Conservation (phyloP, 64 coral and sea anemone species). For the Actinia equina region DNA sequence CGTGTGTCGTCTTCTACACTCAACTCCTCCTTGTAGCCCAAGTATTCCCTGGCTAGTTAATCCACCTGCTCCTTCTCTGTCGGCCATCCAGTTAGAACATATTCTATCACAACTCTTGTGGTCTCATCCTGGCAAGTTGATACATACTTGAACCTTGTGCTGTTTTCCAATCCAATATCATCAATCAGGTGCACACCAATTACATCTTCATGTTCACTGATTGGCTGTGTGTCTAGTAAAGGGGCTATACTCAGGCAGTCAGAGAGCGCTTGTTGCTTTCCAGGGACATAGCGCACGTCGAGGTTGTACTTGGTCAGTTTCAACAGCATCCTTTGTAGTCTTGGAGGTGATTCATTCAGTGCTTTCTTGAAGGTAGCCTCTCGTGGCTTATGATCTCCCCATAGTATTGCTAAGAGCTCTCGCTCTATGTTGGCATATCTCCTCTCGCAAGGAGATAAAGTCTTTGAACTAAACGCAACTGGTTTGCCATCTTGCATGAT, state of each 20-base stretch:
- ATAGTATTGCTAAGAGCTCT: too few species aligned
- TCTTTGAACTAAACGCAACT: too few species aligned
- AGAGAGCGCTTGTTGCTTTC: too few species aligned
- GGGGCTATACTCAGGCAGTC: not conserved
- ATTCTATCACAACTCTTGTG: slow-evolving; percentile 19
- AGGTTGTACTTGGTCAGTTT: too few species aligned
- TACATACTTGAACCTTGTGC: slow-evolving; percentile 9
- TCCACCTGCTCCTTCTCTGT: slow-evolving; percentile 31
- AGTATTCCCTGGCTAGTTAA: slow-evolving; percentile 62
- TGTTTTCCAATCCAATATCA: slow-evolving; percentile 19
- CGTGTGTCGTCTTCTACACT: slow-evolving; percentile 60
- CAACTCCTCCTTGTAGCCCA: slow-evolving; percentile 41
- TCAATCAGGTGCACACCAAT: slow-evolving; percentile 33
- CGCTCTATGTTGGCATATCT: too few species aligned
- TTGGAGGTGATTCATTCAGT: too few species aligned
- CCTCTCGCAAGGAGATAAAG: too few species aligned
- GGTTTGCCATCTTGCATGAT: too few species aligned
- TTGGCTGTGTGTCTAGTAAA: not conserved
- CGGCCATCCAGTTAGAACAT: slow-evolving; percentile 53
- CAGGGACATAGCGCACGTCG: too few species aligned
- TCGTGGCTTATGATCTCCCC: too few species aligned
- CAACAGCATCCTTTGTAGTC: too few species aligned
- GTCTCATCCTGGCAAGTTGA: slow-evolving; percentile 35
- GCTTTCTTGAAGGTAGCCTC: too few species aligned
- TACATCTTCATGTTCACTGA: slow-evolving; percentile 8